A percentile compares a stretch with the other conserved stretches of the same genome.
These are phyloP conservation scores for Eupithecia centaureata DNA, from an alignment of 2,888 invertebrate species.

Conservation along the genomic window DNA sequence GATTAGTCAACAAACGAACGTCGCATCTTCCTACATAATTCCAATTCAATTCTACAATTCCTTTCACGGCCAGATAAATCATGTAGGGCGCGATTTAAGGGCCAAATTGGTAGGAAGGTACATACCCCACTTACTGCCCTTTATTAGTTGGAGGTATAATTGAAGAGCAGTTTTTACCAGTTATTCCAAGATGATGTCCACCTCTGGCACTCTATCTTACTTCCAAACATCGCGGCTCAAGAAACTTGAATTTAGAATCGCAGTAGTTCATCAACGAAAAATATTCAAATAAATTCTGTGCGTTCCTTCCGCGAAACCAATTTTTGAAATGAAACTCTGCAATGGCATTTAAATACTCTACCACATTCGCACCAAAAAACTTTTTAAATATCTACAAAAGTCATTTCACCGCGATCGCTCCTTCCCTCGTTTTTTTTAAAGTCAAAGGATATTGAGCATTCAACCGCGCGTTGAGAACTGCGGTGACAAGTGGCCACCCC, in stretches of 20 bases:
- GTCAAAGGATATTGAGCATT: neutral
- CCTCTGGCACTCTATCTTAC: slow-evolving; percentile 83
- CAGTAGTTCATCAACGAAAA: neutral
- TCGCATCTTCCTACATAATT: too few relatives aligned
- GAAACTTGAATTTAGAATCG: neutral
- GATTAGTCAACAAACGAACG: too few relatives aligned
- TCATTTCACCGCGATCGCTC: neutral
- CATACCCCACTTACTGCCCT: too few relatives aligned
- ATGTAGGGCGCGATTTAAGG: too few relatives aligned
- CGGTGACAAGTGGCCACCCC: slow-evolving; percentile 58
- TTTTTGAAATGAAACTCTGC: neutral
- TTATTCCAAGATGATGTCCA: slow-evolving; percentile 75
- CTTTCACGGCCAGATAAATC: too few relatives aligned
- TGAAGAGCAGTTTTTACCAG: slow-evolving; percentile 48
- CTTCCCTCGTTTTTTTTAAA: neutral
- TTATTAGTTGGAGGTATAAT: too few relatives aligned
- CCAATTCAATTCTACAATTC: too few relatives aligned
- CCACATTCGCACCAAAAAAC: neutral
- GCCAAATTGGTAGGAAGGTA: too few relatives aligned
- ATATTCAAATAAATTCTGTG: neutral
- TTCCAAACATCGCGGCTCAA: slow-evolving; percentile 80
- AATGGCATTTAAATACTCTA: neutral
- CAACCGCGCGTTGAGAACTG: slow-evolving; percentile 59
- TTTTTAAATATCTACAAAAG: slow-evolving; percentile 3
- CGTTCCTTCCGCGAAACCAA: neutral